A percentile compares a stretch with the other conserved stretches of the same genome.
Conservation (phyloP, 1,140 invertebrate genomes). For the Drosophila nasuta region DNA sequence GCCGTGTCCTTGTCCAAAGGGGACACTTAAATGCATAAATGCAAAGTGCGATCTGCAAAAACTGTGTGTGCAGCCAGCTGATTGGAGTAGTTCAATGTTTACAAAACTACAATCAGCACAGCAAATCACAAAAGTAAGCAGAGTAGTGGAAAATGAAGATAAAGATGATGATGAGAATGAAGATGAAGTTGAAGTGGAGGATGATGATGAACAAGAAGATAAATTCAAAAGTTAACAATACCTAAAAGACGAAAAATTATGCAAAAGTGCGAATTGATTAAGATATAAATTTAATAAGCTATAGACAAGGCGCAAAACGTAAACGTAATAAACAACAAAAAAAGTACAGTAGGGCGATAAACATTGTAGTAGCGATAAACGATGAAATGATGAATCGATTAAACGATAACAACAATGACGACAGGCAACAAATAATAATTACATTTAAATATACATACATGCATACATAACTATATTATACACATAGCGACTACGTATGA, state of each 20-base stretch:
- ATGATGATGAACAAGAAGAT: slow-evolving; percentile 56
- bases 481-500: slow-evolving; percentile 74
- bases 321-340: slow-evolving; percentile 5
- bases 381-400: slow-evolving; percentile 47
- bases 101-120: slow-evolving; percentile 31
- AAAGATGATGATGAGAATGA: slow-evolving; percentile 11
- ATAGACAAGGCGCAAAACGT: slow-evolving; percentile 50
- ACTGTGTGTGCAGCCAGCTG: slow-evolving; percentile 10
- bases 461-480: slow-evolving; percentile 63
- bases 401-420: slow-evolving; percentile 45
- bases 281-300: slow-evolving; percentile 72
- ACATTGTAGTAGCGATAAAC: slow-evolving; percentile 76
- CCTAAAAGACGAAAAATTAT: slow-evolving; percentile 82
- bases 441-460: slow-evolving; percentile 76
- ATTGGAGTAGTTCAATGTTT: slow-evolving; percentile 28
- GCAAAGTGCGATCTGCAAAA: slow-evolving; percentile 21
- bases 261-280: slow-evolving; percentile 80
- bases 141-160: background rate
- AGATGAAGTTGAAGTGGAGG: slow-evolving; percentile 11
- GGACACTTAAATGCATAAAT: slow-evolving; percentile 38
- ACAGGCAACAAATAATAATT: slow-evolving; percentile 75
- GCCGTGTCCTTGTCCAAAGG: slow-evolving; percentile 47
- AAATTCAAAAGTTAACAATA: slow-evolving; percentile 84
- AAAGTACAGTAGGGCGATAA: slow-evolving; percentile 68
- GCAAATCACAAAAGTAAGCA: background rate